Evolutionary conservation across 2,113 vertebrate genomes (phyloP), one percentile per base, ranked within the genome.

Genomic region (Gymnarchus niloticus): DNA sequence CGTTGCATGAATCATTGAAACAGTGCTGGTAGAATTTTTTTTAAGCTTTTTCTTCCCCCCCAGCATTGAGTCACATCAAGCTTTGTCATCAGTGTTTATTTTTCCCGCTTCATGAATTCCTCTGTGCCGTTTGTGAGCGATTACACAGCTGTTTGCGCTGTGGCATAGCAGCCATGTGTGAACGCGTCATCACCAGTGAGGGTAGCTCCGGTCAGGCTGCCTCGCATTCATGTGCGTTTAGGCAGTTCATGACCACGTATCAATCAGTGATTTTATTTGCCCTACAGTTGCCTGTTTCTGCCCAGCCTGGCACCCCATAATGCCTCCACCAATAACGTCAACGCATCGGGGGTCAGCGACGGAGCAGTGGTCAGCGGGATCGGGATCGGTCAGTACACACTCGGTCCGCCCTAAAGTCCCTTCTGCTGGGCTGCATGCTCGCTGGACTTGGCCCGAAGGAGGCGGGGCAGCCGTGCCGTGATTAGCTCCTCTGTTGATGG

Each of bases 221-320:
- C 28, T 28, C 61, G 19, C 6, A 65, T 25, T 28, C 1, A 65
- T 69, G 65, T 33, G n/a, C n/a, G n/a, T n/a, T n/a, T n/a, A n/a
- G n/a, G n/a, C 65, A 41, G 65, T 73, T 41, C 19, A 33, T 41
- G 33, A 41, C 41, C 33, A 73, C 17, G 33, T 73, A 73, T 73
- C 33, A 41, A 33, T 73, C 14, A 19, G 19, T 37, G 61, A 17
- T 19, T 73, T 69, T 28, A 2, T 3, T 69, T 12, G 12, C 41
- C 37, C 41, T 73, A 87, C 90, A 99, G 98, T 84, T 99, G 98
- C 89, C 92, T 99, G 87, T 99, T 99, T 89, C 93, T 99, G 89
- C 98, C 98, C 86, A 99, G 98, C 87, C 91, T 99, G 93, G 98
- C 98, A 57, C 98, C 98, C 44, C 98, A 99, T 88, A 99, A 99